These are phyloP conservation scores for Ypsolopha sequella DNA, from an alignment of 2,888 invertebrate genomes.

Conservation along the genomic window DNA sequence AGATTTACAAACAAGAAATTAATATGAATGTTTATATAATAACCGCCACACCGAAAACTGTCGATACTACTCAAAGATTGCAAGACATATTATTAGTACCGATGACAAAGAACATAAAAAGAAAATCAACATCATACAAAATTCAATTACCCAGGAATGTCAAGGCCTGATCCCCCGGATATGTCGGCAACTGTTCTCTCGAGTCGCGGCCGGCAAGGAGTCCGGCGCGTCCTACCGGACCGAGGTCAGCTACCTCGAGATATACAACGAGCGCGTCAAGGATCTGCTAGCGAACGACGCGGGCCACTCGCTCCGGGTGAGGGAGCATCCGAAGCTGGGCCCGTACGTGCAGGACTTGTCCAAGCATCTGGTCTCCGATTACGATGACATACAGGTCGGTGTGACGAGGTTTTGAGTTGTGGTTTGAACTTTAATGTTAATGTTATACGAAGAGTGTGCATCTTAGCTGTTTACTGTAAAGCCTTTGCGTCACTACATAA, in stretches of 20 bases:
- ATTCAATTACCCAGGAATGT: constrained; percentile 68
- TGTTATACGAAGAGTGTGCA: no score
- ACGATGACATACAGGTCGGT: constrained; percentile 85
- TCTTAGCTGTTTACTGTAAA: no score
- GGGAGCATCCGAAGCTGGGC: constrained; percentile 84
- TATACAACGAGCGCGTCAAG: constrained; percentile 85
- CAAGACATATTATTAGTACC: no score
- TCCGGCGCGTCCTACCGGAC: constrained; percentile 87
- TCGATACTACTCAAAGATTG: no score
- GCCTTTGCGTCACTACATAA: no score
- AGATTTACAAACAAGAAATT: no score
- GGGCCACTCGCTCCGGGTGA: constrained; percentile 79
- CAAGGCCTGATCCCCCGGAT: constrained; percentile 89
- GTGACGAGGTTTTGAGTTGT: constrained; percentile 3
- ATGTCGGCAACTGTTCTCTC: constrained; percentile 84
- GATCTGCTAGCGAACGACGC: constrained; percentile 74
- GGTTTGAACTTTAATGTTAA: neutral
- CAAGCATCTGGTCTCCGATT: constrained; percentile 87
- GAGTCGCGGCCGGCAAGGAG: constrained; percentile 85
- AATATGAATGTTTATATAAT: no score
- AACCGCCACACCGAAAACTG: no score
- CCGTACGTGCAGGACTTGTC: constrained; percentile 91
- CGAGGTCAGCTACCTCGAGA: constrained; percentile 88
- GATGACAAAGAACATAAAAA: no score
- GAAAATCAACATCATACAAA: no score